Base-by-base conservation (phyloP, 1,140 invertebrate species). In the Sycophila sp. region DNA sequence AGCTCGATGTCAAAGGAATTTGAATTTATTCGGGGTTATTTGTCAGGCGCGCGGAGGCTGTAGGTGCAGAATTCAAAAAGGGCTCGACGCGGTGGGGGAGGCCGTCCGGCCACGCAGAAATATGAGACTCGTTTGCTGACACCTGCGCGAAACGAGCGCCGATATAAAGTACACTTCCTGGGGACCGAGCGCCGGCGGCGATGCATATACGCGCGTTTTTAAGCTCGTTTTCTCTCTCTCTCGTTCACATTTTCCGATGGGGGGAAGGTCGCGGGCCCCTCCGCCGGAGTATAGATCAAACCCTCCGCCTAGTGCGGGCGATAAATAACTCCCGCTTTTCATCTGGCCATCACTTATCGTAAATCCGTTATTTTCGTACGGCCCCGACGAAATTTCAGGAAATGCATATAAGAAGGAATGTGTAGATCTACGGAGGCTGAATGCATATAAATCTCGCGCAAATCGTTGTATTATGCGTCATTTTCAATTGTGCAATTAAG, bases 91-190 rank as follows among this genome's bases (percentile, higher is more conserved):
- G 26, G n/a, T n/a, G n/a, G n/a, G n/a, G n/a, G n/a, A n/a, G n/a
- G n/a, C n/a, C n/a, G n/a, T n/a, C n/a, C n/a, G n/a, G n/a, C n/a
- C n/a, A n/a, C n/a, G n/a, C 38, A 22, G 69, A 71, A 66, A 66
- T 66, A 71, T 66, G 69, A 66, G 55, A 26, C 42, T 71, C 63
- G 62, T 71, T 58, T 60, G 24, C 55, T 60, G 69, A 71, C 69
- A 71, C 63, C 63, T 71, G 69, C 19, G 63, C 69, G 28, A 42
- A 66, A 66, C 24, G 55, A 38, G 42, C 24, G 51, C n/a, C 42
- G 28, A 34, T 64, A 51, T 38, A 53, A 64, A 49, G 32, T 64
- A 28, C 47, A 64, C 32, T 62, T 62, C 22, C 62, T 38, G 32
- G 24, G 47, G 34, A 6, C 47, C 30, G n/a, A 51, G 11, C 15